Conservation (phyloP, 2,797 vertebrate genomes). For the Anguilla megastoma region DNA sequence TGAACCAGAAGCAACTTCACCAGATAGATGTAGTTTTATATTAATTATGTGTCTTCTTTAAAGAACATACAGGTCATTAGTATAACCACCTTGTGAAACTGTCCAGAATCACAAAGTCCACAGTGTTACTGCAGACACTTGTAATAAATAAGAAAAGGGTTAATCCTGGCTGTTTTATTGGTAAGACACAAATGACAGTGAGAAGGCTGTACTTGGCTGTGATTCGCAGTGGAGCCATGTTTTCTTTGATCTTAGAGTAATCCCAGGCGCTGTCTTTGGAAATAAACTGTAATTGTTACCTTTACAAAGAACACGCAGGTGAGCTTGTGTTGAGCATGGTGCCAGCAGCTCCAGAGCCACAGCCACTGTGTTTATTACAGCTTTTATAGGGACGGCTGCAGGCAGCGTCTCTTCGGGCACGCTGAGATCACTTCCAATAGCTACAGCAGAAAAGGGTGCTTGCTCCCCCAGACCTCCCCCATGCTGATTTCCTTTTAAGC, state of each 20-base stretch:
- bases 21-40: background rate
- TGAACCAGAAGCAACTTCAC: background rate
- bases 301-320: background rate
- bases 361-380: background rate
- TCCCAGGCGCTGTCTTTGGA: conserved; percentile 41
- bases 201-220: background rate
- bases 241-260: conserved; percentile 51
- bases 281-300: conserved; percentile 43
- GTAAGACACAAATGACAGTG: background rate
- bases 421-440: background rate
- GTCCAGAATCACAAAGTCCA: conserved; percentile 23
- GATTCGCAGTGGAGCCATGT: conserved; percentile 29
- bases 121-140: conserved; percentile 20
- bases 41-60: background rate
- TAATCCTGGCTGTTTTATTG: background rate
- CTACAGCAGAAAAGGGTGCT: background rate
- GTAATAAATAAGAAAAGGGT: background rate
- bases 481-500: background rate
- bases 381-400: background rate
- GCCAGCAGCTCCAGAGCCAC: background rate
- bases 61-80: background rate
- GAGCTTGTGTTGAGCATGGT: background rate
- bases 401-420: background rate
- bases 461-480: background rate
- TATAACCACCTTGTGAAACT: conserved; percentile 11